Conservation (phyloP, 2,797 vertebrate genomes). For the Sebastes elongatus region DNA sequence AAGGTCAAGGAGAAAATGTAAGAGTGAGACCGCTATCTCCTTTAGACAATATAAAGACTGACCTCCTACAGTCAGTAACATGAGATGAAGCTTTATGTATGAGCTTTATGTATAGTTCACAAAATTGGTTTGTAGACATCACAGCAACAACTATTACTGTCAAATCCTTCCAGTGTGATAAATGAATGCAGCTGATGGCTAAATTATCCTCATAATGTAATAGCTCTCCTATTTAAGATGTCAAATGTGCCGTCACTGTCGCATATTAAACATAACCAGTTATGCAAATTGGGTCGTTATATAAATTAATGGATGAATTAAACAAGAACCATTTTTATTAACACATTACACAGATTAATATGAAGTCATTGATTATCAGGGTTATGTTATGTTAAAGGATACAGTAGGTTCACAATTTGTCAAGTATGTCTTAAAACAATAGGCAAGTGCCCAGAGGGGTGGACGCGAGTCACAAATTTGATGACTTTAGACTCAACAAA, state of each 20-base stretch:
- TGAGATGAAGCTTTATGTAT: background rate
- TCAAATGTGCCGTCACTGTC: slow-evolving; percentile 16
- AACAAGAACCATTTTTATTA: background rate
- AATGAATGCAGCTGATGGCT: slow-evolving; percentile 19
- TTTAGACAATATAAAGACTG: background rate
- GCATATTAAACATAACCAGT: slow-evolving; percentile 17
- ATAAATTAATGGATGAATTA: slow-evolving; percentile 9
- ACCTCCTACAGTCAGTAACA: background rate
- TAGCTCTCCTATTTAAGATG: slow-evolving; percentile 5
- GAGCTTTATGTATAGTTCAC: background rate
- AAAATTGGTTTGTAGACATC: slow-evolving; percentile 1
- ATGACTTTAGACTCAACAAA: too few species aligned
- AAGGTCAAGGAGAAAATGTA: slow-evolving; percentile 10
- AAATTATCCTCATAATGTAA: slow-evolving; percentile 41
- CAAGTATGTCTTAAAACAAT: background rate
- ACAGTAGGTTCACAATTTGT: background rate
- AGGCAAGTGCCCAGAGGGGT: too few species aligned
- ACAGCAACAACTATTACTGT: slow-evolving; percentile 11
- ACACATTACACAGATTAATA: background rate
- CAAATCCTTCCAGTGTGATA: slow-evolving; percentile 11
- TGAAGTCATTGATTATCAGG: background rate
- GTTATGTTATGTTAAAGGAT: background rate
- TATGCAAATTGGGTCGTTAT: slow-evolving; percentile 28
- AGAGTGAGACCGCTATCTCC: background rate
- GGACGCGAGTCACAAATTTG: too few species aligned